phyloP scores from a whole-genome alignment of 35 echinoderm and acorn worm species.

The Eucidaris tribuloides region DNA sequence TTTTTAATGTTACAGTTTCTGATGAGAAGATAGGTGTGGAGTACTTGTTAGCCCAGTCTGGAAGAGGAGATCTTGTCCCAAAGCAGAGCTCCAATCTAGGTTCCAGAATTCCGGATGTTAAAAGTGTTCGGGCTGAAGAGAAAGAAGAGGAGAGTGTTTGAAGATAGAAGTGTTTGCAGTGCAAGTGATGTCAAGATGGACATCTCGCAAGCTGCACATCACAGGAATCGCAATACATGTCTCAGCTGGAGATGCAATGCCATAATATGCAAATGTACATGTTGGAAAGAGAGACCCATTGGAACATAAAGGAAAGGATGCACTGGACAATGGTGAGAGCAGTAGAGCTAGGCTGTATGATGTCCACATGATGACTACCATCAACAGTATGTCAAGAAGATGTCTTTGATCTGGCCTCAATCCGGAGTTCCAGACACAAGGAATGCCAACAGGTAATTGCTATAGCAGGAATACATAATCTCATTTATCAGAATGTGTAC shows the following conservation, averaged over 20 bases:
- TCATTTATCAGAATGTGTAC: too few species aligned
- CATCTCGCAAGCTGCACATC: too few species aligned
- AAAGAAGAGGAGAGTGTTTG: background rate
- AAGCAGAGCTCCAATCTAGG: background rate
- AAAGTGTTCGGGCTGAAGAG: background rate
- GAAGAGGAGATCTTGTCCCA: background rate
- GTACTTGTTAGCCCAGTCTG: background rate
- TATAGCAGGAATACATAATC: background rate
- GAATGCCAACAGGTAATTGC: background rate
- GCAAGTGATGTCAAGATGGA: too few species aligned
- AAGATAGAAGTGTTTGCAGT: background rate
- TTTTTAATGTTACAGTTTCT: too few species aligned
- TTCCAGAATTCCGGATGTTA: background rate
- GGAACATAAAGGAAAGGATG: background rate
- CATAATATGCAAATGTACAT: conserved; percentile 40
- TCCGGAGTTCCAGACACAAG: background rate
- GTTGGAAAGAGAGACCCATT: background rate
- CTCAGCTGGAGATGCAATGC: conserved; percentile 33
- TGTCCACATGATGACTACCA: conserved; percentile 24
- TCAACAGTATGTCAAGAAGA: background rate
- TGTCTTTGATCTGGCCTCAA: background rate
- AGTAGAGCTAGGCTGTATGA: background rate
- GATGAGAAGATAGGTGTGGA: background rate
- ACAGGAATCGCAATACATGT: too few species aligned
- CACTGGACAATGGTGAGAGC: background rate